phyloP scores from a whole-genome alignment of 2,797 vertebrate species.

The Bradypodion pumilum region DNA sequence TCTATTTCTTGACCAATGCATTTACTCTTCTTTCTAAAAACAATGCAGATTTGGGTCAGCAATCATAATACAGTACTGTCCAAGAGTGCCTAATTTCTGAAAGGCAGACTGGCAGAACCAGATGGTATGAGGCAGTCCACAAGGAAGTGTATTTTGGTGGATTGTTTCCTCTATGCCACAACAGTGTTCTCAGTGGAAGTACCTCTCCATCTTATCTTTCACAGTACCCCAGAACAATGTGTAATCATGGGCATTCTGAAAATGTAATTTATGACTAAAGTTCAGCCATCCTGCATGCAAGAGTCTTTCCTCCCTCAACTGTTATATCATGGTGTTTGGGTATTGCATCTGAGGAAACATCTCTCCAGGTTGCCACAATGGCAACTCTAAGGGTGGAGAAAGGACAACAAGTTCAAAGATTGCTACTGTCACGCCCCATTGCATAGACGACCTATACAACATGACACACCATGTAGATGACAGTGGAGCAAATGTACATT shows the following conservation, averaged over 20 bases:
- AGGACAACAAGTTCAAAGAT: not conserved
- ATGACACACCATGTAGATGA: not conserved
- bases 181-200: not conserved
- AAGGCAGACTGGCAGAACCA: not conserved
- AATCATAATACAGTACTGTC: not conserved
- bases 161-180: not conserved
- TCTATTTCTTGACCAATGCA: not conserved
- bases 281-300: not conserved
- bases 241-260: not conserved
- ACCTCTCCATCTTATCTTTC: not conserved
- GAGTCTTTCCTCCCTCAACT: not conserved
- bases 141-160: not conserved
- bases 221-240: not conserved
- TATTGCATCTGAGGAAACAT: not conserved
- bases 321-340: not conserved
- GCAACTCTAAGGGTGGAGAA: not conserved
- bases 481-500: not conserved
- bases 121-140: not conserved
- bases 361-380: not conserved
- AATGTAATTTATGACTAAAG: not conserved
- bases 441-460: not conserved
- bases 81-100: not conserved
- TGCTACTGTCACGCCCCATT: not conserved
- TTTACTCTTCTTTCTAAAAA: not conserved
- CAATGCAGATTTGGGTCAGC: not conserved